phyloP scores from a whole-genome alignment of 1,140 invertebrate species.

The Caenorhabditis briggsae region DNA sequence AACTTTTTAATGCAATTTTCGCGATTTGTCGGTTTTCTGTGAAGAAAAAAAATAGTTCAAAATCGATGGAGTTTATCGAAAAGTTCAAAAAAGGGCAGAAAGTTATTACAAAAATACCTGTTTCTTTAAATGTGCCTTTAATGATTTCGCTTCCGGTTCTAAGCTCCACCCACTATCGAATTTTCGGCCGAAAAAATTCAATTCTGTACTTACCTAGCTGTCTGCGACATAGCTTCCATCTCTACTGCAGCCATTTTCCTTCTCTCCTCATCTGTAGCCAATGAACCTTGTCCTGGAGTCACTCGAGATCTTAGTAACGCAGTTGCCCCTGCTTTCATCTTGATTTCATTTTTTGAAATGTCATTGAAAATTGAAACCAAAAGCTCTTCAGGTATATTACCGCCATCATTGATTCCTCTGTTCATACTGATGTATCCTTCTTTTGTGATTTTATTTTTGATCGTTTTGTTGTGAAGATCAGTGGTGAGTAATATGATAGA shows the following conservation, averaged over 20 bases:
- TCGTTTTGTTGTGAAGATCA: constrained; percentile 90
- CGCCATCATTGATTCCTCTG: constrained; percentile 95
- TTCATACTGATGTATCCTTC: constrained; percentile 98
- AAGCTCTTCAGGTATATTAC: constrained; percentile 96
- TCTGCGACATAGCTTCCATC: constrained; percentile 95
- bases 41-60: no score
- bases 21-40: no score
- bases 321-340: constrained; percentile 86
- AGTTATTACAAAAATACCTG: no score
- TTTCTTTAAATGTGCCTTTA: no score
- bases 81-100: no score
- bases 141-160: no score
- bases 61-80: no score
- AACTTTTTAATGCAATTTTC: no score
- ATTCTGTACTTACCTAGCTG: constrained; percentile 83
- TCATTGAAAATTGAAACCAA: constrained; percentile 97
- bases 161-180: no score
- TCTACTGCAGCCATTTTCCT: constrained; percentile 96
- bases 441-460: constrained; percentile 96
- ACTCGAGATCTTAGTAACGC: constrained; percentile 56
- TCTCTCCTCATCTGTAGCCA: not conserved
- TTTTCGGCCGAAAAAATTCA: no score
- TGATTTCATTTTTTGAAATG: constrained; percentile 98
- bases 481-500: constrained; percentile 99
- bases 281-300: not conserved